Evolutionary conservation across 2,797 vertebrate species (phyloP).

Genomic region (Hipposideros larvatus): DNA sequence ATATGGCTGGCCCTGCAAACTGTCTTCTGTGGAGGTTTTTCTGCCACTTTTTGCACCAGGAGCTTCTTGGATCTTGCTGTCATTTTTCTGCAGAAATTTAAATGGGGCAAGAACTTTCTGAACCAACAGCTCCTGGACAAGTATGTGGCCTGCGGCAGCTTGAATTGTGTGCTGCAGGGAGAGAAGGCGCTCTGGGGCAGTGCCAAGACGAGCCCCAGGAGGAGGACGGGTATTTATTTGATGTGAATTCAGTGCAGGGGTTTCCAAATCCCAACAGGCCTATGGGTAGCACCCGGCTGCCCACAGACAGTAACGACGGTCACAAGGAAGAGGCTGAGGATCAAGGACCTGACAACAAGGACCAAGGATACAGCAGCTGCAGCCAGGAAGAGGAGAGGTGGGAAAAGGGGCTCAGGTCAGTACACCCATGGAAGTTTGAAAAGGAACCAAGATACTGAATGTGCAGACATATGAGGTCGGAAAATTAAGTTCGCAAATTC

Average conservation of each 20-base stretch:
- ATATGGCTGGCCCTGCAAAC: slow-evolving; percentile 93
- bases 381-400: not conserved
- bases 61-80: slow-evolving; percentile 91
- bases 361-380: not conserved
- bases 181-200: slow-evolving; percentile 90
- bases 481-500: no score
- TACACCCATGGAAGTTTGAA: slow-evolving; percentile 32
- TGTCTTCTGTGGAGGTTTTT: slow-evolving; percentile 94
- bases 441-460: slow-evolving; percentile 65
- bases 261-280: slow-evolving; percentile 92
- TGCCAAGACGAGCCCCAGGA: slow-evolving; percentile 87
- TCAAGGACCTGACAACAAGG: slow-evolving; percentile 59
- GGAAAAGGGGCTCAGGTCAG: no score
- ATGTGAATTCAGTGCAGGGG: slow-evolving; percentile 91
- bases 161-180: slow-evolving; percentile 89
- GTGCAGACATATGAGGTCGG: no score
- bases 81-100: slow-evolving; percentile 93
- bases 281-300: slow-evolving; percentile 38
- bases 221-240: slow-evolving; percentile 90
- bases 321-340: slow-evolving; percentile 73
- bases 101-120: slow-evolving; percentile 93
- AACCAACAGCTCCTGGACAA: slow-evolving; percentile 91
- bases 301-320: not conserved
- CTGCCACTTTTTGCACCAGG: slow-evolving; percentile 93
- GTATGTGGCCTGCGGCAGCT: slow-evolving; percentile 90